phyloP scores from a whole-genome alignment of 2,797 vertebrate genomes.

The Chelon auratus region DNA sequence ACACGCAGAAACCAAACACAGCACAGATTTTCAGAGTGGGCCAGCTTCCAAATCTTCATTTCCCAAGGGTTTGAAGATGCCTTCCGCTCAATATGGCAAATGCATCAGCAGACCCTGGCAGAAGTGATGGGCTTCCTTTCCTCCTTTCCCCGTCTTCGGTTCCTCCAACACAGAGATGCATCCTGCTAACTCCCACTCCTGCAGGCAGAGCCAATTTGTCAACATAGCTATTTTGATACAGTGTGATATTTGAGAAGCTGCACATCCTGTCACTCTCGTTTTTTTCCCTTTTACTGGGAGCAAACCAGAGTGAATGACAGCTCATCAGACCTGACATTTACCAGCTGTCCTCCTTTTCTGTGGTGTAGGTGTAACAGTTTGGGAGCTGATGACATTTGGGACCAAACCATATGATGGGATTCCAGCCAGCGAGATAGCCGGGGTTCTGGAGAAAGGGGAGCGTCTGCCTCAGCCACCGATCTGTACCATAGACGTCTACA shows the following conservation, averaged over 20 bases:
- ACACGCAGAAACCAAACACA: slow-evolving; percentile 23
- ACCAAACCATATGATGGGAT: slow-evolving; percentile 97
- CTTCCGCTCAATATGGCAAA: slow-evolving; percentile 77
- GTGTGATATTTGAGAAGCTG: slow-evolving; percentile 54
- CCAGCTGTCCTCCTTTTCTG: slow-evolving; percentile 25
- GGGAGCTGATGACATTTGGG: slow-evolving; percentile 99
- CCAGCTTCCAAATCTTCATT: slow-evolving; percentile 59
- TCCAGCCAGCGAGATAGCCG: slow-evolving; percentile 94
- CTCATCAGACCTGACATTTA: slow-evolving; percentile 35
- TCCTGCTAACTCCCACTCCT: slow-evolving; percentile 75
- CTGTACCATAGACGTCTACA: slow-evolving; percentile 99
- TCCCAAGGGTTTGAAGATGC: slow-evolving; percentile 65
- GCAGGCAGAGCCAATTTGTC: slow-evolving; percentile 68
- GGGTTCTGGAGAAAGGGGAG: slow-evolving; percentile 95
- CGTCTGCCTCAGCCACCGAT: slow-evolving; percentile 97
- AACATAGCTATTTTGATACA: slow-evolving; percentile 65
- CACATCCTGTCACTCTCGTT: slow-evolving; percentile 55
- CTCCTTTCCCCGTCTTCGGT: slow-evolving; percentile 54
- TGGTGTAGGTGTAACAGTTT: slow-evolving; percentile 93
- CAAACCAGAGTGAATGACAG: slow-evolving; percentile 51
- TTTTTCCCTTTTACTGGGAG: slow-evolving; percentile 26
- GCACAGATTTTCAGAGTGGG: slow-evolving; percentile 54
- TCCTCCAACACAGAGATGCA: slow-evolving; percentile 60
- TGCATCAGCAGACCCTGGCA: slow-evolving; percentile 75
- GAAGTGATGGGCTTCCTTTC: slow-evolving; percentile 57